Evolutionary conservation across 2,113 vertebrate species (phyloP).

Genomic region (Lepus americanus): DNA sequence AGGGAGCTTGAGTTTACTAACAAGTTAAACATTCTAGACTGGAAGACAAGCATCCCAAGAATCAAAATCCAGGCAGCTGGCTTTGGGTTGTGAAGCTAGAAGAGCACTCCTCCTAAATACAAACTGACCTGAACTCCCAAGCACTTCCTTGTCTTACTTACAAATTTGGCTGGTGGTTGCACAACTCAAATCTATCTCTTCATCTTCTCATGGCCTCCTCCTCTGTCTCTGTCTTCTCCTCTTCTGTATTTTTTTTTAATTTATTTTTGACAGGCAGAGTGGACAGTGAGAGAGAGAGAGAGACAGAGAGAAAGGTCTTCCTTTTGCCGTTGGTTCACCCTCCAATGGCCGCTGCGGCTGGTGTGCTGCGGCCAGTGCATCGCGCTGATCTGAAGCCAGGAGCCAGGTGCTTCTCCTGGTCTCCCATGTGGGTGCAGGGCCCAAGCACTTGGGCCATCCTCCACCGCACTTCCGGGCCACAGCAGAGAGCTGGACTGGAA

Average conservation of each 20-base stretch:
- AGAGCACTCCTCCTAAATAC: neutral
- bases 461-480: too few species aligned
- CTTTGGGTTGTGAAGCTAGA: neutral
- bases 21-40: neutral
- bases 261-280: too few species aligned
- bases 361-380: too few species aligned
- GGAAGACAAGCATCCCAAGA: neutral
- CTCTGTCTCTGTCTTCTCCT: neutral
- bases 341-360: too few species aligned
- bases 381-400: too few species aligned
- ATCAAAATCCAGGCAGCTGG: neutral
- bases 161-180: neutral
- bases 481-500: too few species aligned
- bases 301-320: too few species aligned
- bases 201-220: neutral
- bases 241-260: neutral
- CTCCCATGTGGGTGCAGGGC: too few species aligned
- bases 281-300: too few species aligned
- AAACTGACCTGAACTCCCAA: neutral
- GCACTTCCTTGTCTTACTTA: neutral
- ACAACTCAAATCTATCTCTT: neutral
- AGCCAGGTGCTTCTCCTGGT: too few species aligned
- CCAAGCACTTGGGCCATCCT: too few species aligned
- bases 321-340: too few species aligned
- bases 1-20: neutral